Base-by-base conservation (phyloP, 2,113 vertebrate species). In the Hippocampus mohnikei region DNA sequence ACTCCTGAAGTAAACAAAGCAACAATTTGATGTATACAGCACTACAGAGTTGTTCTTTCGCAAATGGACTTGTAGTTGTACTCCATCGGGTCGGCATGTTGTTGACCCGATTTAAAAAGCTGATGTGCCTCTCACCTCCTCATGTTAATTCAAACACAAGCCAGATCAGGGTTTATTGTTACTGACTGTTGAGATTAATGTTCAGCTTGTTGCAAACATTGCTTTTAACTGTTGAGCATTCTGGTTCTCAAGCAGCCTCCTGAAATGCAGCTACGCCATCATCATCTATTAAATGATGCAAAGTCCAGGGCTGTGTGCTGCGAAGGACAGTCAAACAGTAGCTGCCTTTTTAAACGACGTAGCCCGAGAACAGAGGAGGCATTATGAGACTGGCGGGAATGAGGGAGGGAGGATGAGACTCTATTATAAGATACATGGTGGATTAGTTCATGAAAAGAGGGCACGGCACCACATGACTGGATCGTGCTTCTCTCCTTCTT, bases 301-400 rank as follows among this genome's bases (percentile, higher is more conserved):
- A 44, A 29, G 62, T 56, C 59, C 67, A 73, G 50, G 74, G 72
- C 9, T 71, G 27, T 29, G 40, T 29, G 69, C 63, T 37, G 68
- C 72, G 66, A 73, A 68, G 77, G 83, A 83, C 81, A 82, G 13
- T 76, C 55, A 20, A 8, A 90, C 83, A 88, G 79, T 52, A 44
- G 76, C 68, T 42, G 73, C 76, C 67, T 84, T 83, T 85, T 80
- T 0, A 37, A 76, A 81, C 67, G 77, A 72, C 37, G 48, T 33
- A 61, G 58, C 41, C 8, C 0, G 68, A 79, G 86, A 85, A 89
- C 84, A 89, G 85, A 88, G 72, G 84, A 77, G 63, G 60, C 79
- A 84, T 87, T 90, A 69, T 88, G 67, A 79, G 75, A 37, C 21
- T 2, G 66, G 62, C 66, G 65, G 56, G 67, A 70, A 8, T 6